Base-by-base conservation (phyloP, 2,888 invertebrate species). In the Caenorhabditis sp. region DNA sequence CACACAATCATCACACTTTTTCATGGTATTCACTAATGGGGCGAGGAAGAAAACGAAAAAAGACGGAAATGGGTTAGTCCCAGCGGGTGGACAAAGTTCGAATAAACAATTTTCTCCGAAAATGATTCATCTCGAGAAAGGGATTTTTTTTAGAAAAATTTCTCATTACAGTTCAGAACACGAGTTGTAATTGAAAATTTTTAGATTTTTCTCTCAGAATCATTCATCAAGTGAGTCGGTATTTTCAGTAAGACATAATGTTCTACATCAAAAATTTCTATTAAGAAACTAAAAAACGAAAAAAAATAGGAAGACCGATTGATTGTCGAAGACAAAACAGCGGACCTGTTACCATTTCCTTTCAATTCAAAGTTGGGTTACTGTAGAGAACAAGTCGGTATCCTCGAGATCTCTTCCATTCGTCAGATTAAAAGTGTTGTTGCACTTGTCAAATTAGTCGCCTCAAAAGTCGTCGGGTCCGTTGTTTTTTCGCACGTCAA, bases 381-480 rank as follows among this genome's bases (percentile, higher is more conserved):
- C 67, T 47, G 64, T 61, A 67, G 18, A 55, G 65, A 72, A 32
- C 56, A 61, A 61, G 50, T 26, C 53, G 15, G 24, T 51, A 11
- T 40, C 15, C 40, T 40, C 53, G 26, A 32, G 26, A 28, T 15
- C 11, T n/a, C n/a, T 28, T 35, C 37, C 20, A n/a, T 40, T 50
- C 26, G 9, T 13, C 58, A 61, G 67, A 79, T 80, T 56, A 62
- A 68, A 62, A 65, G 71, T 55, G 28, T 20, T 15, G 32, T 44
- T 80, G 80, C 69, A 80, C 80, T 80, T 80, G 80, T 80, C 80
- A 69, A 80, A 80, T 80, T 80, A 80, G 69, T 26, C 35, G 55
- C 18, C 11, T 18, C 40, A 35, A 15, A 26, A 35, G n/a, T 11
- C 32, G 32, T n/a, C n/a, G n/a, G n/a, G 35, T 44, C 58, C 64